phyloP scores from a whole-genome alignment of 2,797 vertebrate genomes.

The Moxostoma hubbsi region DNA sequence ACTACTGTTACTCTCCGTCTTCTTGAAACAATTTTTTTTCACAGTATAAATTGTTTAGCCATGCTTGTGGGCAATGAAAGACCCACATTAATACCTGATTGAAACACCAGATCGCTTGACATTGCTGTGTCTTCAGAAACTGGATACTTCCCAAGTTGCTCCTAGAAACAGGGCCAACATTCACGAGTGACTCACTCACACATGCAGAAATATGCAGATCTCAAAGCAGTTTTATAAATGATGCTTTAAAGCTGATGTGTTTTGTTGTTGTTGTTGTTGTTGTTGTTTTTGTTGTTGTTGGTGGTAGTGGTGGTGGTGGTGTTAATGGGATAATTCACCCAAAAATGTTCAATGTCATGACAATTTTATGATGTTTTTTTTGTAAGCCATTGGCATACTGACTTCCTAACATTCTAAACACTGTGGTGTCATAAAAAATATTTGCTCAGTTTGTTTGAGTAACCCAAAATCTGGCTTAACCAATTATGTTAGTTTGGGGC shows the following conservation, averaged over 20 bases:
- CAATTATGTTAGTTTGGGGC: no score
- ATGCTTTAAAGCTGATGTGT: no score
- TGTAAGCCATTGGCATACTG: no score
- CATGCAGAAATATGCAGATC: not conserved
- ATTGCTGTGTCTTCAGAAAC: conserved; percentile 65
- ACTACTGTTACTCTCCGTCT: not conserved
- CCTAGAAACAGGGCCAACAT: conserved; percentile 59
- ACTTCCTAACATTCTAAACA: no score
- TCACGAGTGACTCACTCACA: conserved; percentile 35
- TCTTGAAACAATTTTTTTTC: conserved; percentile 10
- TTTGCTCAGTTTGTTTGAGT: no score
- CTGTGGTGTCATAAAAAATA: no score
- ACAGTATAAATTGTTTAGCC: conserved; percentile 17
- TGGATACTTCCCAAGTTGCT: conserved; percentile 60
- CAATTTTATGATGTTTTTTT: no score
- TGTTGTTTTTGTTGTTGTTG: not conserved
- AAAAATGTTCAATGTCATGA: no score
- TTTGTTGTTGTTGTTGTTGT: not conserved
- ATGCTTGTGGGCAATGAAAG: conserved; percentile 32
- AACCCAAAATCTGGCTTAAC: no score
- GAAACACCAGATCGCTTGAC: conserved; percentile 59
- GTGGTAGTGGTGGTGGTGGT: no score
- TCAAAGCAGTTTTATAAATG: not conserved
- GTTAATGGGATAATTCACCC: no score
- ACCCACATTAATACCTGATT: conserved; percentile 43